phyloP scores from a whole-genome alignment of 2,888 invertebrate genomes.

The Morpho helenor region DNA sequence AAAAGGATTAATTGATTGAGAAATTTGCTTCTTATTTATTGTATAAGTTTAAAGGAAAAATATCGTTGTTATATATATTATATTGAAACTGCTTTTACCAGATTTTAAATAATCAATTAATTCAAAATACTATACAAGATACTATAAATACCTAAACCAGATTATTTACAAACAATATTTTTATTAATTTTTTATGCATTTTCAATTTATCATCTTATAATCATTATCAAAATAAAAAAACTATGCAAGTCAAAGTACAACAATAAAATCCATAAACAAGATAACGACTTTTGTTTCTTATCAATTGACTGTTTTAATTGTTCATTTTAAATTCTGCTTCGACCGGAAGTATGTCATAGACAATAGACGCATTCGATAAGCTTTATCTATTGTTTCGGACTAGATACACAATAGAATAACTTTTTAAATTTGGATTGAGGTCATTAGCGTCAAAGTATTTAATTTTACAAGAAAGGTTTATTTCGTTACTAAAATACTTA shows the following conservation, averaged over 20 bases:
- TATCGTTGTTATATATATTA: not conserved
- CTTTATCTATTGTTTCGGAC: constrained; percentile 55
- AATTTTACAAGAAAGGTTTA: not conserved
- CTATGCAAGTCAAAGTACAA: too few relatives aligned
- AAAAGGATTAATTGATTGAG: too few relatives aligned
- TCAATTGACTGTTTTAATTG: constrained; percentile 7
- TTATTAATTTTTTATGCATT: too few relatives aligned
- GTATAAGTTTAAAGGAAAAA: too few relatives aligned
- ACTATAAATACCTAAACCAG: too few relatives aligned
- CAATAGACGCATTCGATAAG: constrained; percentile 59
- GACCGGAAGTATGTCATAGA: constrained; percentile 52
- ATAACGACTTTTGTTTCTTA: not conserved
- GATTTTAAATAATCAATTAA: too few relatives aligned
- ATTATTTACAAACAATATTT: too few relatives aligned
- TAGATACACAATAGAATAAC: constrained; percentile 48
- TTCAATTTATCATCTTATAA: too few relatives aligned
- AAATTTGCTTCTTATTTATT: too few relatives aligned
- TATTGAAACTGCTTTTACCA: not conserved
- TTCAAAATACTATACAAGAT: too few relatives aligned
- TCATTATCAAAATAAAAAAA: too few relatives aligned
- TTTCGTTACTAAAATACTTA: not conserved
- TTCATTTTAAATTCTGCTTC: constrained; percentile 27
- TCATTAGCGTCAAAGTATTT: constrained; percentile 21
- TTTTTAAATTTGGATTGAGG: constrained; percentile 30
- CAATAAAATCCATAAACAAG: not conserved